These are phyloP conservation scores for Pyrgilauda ruficollis DNA, from an alignment of 2,113 vertebrate species.

Conservation along the genomic window DNA sequence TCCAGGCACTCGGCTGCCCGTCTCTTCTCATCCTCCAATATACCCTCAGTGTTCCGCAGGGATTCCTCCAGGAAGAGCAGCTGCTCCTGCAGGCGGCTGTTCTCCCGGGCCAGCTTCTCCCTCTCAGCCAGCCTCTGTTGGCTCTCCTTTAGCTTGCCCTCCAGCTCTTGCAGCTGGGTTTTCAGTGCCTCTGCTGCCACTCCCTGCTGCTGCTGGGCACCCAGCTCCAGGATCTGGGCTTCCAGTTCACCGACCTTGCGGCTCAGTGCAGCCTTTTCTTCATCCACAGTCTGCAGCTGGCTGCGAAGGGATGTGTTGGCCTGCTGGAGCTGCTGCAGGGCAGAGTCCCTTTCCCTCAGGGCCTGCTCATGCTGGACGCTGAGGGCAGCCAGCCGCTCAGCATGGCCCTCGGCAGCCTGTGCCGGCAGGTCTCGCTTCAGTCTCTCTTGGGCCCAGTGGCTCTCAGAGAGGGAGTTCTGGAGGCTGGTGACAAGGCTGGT, in stretches of 20 bases:
- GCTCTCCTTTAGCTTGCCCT: conserved; percentile 65
- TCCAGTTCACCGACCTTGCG: conserved; percentile 60
- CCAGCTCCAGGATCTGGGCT: conserved; percentile 31
- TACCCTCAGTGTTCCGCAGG: conserved; percentile 68
- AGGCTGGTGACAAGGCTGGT: conserved; percentile 61
- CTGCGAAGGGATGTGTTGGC: conserved; percentile 47
- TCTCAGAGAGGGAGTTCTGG: conserved; percentile 66
- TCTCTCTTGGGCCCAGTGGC: conserved; percentile 65
- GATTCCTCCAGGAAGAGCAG: conserved; percentile 72
- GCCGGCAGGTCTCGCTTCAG: conserved; percentile 70
- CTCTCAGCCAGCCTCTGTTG: conserved; percentile 58
- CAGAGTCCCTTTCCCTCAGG: conserved; percentile 55
- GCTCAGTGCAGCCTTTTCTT: conserved; percentile 68
- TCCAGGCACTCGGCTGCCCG: conserved; percentile 49
- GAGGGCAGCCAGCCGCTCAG: background rate
- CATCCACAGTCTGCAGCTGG: conserved; percentile 47
- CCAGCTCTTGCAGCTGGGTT: conserved; percentile 62
- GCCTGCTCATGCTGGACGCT: background rate
- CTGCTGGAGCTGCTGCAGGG: conserved; percentile 62
- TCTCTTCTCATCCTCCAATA: conserved; percentile 79
- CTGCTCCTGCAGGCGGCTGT: conserved; percentile 69
- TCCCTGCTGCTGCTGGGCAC: conserved; percentile 51
- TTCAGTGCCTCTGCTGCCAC: conserved; percentile 29
- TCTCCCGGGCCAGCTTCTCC: conserved; percentile 69
- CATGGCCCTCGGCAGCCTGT: background rate